A percentile compares a stretch with the other conserved stretches of the same genome.
Conservation (phyloP, 2,797 vertebrate genomes). For the Tadarida brasiliensis region DNA sequence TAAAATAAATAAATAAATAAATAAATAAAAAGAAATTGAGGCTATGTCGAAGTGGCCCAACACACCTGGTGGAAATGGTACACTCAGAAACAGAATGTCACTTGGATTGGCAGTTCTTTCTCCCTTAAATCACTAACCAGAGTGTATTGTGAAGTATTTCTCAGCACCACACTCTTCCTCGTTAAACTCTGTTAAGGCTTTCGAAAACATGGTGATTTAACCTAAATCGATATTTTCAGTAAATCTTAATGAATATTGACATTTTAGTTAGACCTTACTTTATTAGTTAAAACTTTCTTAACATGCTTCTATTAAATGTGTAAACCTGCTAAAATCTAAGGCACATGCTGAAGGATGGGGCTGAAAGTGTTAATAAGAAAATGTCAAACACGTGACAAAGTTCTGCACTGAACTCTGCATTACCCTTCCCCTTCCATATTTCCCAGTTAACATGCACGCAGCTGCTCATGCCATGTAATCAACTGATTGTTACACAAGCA, state of each 20-base stretch:
- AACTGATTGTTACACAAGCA: slow-evolving; percentile 99
- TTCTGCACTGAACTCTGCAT: slow-evolving; percentile 89
- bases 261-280: not conserved
- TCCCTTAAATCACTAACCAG: not conserved
- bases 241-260: not conserved
- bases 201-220: not conserved
- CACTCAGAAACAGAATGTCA: not conserved
- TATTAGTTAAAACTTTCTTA: slow-evolving; percentile 3
- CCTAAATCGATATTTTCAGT: not conserved
- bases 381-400: slow-evolving; percentile 86
- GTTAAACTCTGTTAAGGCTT: not conserved
- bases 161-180: not conserved
- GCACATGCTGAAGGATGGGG: slow-evolving; percentile 36
- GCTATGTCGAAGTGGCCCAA: not conserved
- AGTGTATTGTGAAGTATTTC: not conserved
- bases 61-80: not conserved
- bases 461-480: slow-evolving; percentile 95
- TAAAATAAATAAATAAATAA: no score
- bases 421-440: slow-evolving; percentile 89
- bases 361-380: slow-evolving; percentile 80
- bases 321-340: not conserved
- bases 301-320: not conserved
- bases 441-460: slow-evolving; percentile 90
- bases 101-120: not conserved
- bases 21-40: not conserved